Evolutionary conservation across 2,797 vertebrate species (phyloP).

Genomic region (Amphiprion clarkii): DNA sequence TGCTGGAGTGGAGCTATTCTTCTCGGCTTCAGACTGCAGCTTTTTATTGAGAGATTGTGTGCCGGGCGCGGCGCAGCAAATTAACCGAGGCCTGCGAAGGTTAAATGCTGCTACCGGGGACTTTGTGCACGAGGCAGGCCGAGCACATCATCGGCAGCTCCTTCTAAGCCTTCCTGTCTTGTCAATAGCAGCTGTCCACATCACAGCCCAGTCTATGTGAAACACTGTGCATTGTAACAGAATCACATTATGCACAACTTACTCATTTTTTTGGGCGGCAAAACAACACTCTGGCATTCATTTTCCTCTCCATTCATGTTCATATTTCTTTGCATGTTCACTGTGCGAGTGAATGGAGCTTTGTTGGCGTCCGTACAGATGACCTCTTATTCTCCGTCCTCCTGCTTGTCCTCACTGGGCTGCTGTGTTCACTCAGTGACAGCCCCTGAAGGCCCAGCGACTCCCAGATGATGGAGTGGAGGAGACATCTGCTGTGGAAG

Average conservation of each 20-base stretch:
- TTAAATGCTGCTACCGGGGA: slow-evolving; percentile 65
- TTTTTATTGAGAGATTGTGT: slow-evolving; percentile 50
- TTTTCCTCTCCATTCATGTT: slow-evolving; percentile 32
- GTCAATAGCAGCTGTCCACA: slow-evolving; percentile 55
- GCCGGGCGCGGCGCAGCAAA: slow-evolving; percentile 51
- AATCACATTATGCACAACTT: slow-evolving; percentile 39
- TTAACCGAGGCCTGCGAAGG: slow-evolving; percentile 67
- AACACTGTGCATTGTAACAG: slow-evolving; percentile 32
- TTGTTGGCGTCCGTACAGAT: slow-evolving; percentile 72
- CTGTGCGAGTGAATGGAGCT: slow-evolving; percentile 70
- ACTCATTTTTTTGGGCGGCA: slow-evolving; percentile 32
- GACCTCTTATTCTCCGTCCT: slow-evolving; percentile 76
- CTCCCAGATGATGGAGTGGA: slow-evolving; percentile 73
- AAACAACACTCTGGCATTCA: slow-evolving; percentile 41
- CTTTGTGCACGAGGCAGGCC: slow-evolving; percentile 38
- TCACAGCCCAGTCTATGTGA: slow-evolving; percentile 45
- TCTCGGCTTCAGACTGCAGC: slow-evolving; percentile 44
- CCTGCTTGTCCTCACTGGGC: slow-evolving; percentile 70
- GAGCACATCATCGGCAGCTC: slow-evolving; percentile 36
- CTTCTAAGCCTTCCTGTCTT: slow-evolving; percentile 20
- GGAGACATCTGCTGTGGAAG: slow-evolving; percentile 71
- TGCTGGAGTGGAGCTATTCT: slow-evolving; percentile 50
- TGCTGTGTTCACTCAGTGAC: slow-evolving; percentile 67
- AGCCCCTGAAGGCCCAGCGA: slow-evolving; percentile 60
- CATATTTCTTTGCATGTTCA: slow-evolving; percentile 29